These are phyloP conservation scores for Apostichopus japonicus DNA, from an alignment of 35 echinoderm and acorn worm species.

Conservation along the genomic window DNA sequence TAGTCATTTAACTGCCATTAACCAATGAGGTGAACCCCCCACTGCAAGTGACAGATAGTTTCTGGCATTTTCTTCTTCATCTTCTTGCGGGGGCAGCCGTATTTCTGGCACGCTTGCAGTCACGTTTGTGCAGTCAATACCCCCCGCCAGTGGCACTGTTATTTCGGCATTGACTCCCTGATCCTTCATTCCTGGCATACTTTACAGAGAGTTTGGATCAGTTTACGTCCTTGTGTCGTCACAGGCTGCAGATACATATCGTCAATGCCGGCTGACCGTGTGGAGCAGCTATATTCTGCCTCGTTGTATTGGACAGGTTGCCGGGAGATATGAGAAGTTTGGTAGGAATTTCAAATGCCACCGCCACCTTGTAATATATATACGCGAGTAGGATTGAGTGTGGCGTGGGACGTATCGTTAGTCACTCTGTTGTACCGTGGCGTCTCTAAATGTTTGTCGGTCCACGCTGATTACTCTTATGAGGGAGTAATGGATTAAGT, in stretches of 20 bases:
- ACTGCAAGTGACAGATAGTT: conserved; percentile 12
- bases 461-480: too few species aligned
- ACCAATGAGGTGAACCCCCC: conserved; percentile 35
- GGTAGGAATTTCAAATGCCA: conserved; percentile 27
- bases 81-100: neutral
- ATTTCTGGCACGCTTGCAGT: conserved; percentile 28
- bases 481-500: neutral
- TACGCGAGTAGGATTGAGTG: neutral
- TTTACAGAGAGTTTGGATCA: neutral
- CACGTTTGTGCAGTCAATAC: neutral
- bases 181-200: conserved; percentile 43
- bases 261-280: neutral
- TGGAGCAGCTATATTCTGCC: neutral
- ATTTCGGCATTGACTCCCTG: conserved; percentile 5
- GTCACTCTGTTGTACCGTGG: neutral
- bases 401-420: neutral
- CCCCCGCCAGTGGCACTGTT: conserved; percentile 14
- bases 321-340: conserved; percentile 6
- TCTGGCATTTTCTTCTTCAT: neutral
- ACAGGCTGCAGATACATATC: neutral
- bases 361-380: conserved; percentile 12
- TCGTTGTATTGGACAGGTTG: conserved; percentile 21
- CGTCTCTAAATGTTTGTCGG: neutral
- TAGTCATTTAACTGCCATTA: neutral
- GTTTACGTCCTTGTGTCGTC: conserved; percentile 31